Conservation (phyloP, 2,888 invertebrate genomes). For the Andrena fulva region DNA sequence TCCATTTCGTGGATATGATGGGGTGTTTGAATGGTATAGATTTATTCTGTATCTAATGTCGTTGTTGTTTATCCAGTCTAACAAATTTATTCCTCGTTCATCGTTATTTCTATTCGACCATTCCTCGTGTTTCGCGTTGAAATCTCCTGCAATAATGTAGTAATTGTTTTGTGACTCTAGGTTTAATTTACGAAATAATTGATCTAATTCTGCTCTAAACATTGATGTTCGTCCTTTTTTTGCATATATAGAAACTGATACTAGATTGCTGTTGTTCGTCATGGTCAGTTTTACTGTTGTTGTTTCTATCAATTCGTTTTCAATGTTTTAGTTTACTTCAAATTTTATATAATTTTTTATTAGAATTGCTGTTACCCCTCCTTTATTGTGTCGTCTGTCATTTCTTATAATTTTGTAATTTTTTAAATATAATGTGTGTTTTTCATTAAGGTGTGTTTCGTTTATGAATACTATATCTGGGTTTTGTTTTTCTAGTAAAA, state of each 20-base stretch:
- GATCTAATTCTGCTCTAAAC: slow-evolving; percentile 5
- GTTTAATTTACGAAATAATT: background rate
- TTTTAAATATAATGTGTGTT: slow-evolving; percentile 2
- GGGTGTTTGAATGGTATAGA: background rate
- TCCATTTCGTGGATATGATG: background rate
- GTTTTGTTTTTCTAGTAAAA: slow-evolving; percentile 4
- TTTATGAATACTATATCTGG: slow-evolving; percentile 6
- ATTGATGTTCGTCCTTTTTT: background rate
- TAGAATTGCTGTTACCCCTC: slow-evolving; percentile 9
- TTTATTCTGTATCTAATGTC: slow-evolving; percentile 8
- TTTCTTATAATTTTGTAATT: slow-evolving; percentile 12
- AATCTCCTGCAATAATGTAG: slow-evolving; percentile 1
- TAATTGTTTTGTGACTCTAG: background rate
- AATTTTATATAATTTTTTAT: background rate
- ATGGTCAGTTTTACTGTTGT: background rate
- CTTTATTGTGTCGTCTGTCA: background rate
- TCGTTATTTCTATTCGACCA: background rate
- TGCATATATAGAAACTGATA: slow-evolving; percentile 3
- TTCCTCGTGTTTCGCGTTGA: background rate
- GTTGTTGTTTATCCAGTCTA: background rate
- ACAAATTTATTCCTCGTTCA: background rate
- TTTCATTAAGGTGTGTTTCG: background rate
- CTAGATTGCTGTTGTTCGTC: background rate
- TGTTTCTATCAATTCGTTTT: background rate
- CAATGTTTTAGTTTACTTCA: background rate